These are phyloP conservation scores for Andrena minutula DNA, from an alignment of 2,888 invertebrate species.

Conservation along the genomic window DNA sequence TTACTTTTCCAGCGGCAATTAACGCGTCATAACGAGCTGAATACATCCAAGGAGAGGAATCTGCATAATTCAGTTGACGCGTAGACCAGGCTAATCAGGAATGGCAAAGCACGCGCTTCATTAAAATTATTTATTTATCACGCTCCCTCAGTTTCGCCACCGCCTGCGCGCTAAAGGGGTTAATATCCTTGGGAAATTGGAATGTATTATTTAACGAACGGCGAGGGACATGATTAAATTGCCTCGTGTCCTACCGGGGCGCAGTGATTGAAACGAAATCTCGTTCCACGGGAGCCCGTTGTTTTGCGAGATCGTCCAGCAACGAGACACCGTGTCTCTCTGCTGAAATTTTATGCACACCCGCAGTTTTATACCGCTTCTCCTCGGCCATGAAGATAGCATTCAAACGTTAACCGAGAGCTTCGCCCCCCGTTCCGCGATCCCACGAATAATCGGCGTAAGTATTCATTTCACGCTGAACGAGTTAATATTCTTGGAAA, in stretches of 20 bases:
- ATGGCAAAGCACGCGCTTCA: slow-evolving; percentile 51
- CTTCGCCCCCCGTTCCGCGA: background rate
- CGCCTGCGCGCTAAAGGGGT: slow-evolving; percentile 54
- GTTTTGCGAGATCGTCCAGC: background rate
- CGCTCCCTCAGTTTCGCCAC: slow-evolving; percentile 25
- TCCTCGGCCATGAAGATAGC: background rate
- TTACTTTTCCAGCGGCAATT: slow-evolving; percentile 21
- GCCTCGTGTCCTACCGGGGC: slow-evolving; percentile 7
- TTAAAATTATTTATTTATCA: slow-evolving; percentile 67
- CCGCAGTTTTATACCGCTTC: background rate
- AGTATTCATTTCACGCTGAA: slow-evolving; percentile 37
- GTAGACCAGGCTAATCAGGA: slow-evolving; percentile 54
- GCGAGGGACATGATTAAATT: slow-evolving; percentile 57
- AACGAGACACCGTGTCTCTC: background rate
- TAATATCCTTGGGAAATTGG: slow-evolving; percentile 70
- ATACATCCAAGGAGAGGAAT: slow-evolving; percentile 33
- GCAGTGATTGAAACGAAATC: slow-evolving; percentile 52
- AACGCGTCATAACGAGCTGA: slow-evolving; percentile 30
- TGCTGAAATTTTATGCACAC: background rate
- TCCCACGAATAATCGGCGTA: slow-evolving; percentile 25
- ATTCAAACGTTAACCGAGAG: background rate
- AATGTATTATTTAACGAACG: slow-evolving; percentile 61
- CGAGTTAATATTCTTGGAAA: slow-evolving; percentile 52
- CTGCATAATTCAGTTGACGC: slow-evolving; percentile 53
- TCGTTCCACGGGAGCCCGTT: background rate